phyloP scores from a whole-genome alignment of 1,140 invertebrate genomes.

The Heliconius congener region DNA sequence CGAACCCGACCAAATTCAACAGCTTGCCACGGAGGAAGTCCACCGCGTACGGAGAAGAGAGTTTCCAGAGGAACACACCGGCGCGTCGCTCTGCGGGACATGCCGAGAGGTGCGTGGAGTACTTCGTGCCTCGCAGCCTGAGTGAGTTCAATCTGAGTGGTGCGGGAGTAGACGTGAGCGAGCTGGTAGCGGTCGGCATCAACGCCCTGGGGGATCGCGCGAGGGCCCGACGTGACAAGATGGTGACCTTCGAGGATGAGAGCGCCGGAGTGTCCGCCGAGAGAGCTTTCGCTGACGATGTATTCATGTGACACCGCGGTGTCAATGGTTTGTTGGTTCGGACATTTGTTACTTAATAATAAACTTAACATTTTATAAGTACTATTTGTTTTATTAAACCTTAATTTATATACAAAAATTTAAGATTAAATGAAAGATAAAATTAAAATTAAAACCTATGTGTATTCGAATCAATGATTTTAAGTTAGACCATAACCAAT shows the following conservation, averaged over 20 bases:
- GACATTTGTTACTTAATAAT: constrained; percentile 73
- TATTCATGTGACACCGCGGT: constrained; percentile 74
- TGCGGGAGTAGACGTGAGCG: constrained; percentile 62
- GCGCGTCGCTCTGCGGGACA: constrained; percentile 84
- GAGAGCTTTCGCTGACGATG: constrained; percentile 60
- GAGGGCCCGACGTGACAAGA: constrained; percentile 85
- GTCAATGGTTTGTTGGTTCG: constrained; percentile 50
- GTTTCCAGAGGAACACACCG: constrained; percentile 85
- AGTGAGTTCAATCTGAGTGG: constrained; percentile 90
- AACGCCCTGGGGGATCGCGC: constrained; percentile 43
- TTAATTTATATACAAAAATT: neutral
- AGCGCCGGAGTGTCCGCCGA: constrained; percentile 42
- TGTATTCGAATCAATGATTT: neutral
- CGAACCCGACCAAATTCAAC: constrained; percentile 81
- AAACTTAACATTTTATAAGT: constrained; percentile 63
- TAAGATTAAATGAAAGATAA: neutral
- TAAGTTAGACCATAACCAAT: too few species aligned
- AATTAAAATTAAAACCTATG: neutral
- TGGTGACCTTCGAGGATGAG: constrained; percentile 92
- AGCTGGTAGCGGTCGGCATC: constrained; percentile 30
- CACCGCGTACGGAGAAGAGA: constrained; percentile 67
- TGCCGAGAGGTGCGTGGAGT: constrained; percentile 86
- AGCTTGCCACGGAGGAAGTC: constrained; percentile 84
- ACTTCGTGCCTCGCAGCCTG: constrained; percentile 90
- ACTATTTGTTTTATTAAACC: constrained; percentile 35